Percentiles rank a stretch among this genome's conserved stretches.
Evolutionary conservation across 2,113 vertebrate genomes (phyloP).

Genomic region (Recurvirostra avosetta): DNA sequence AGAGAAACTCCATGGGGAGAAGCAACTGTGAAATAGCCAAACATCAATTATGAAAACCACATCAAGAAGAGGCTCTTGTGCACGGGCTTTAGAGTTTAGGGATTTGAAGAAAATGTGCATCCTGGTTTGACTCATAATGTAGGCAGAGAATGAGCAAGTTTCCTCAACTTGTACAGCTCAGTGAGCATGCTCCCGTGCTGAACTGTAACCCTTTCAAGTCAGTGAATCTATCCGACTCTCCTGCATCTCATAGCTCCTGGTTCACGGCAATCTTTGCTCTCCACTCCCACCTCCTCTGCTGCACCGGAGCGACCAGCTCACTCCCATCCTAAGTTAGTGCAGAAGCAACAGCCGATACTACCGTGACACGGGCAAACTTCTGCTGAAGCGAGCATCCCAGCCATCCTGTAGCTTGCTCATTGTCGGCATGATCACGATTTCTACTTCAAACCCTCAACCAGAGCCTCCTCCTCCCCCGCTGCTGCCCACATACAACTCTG

Average conservation of each 20-base stretch:
- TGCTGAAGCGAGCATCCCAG: neutral
- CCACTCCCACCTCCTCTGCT: neutral
- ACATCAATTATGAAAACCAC: slow-evolving; percentile 46
- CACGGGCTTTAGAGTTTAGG: neutral
- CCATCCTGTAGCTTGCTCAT: neutral
- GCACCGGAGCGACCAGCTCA: neutral
- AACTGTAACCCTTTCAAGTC: slow-evolving; percentile 1
- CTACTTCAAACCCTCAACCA: neutral
- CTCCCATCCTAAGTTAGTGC: neutral
- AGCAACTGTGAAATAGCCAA: slow-evolving; percentile 29
- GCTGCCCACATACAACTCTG: neutral
- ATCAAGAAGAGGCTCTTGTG: slow-evolving; percentile 33
- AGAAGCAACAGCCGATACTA: neutral
- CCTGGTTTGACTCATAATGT: slow-evolving; percentile 18
- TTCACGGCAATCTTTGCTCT: neutral
- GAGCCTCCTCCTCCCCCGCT: neutral
- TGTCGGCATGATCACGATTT: neutral
- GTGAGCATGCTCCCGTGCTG: neutral
- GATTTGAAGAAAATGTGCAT: slow-evolving; percentile 31
- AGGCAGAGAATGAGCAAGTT: slow-evolving; percentile 41
- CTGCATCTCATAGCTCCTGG: neutral
- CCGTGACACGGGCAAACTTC: neutral
- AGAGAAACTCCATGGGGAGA: slow-evolving; percentile 30
- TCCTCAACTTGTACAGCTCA: neutral
- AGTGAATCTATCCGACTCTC: neutral